Conservation (phyloP, 1,140 invertebrate genomes). For the Eueides isabella region DNA sequence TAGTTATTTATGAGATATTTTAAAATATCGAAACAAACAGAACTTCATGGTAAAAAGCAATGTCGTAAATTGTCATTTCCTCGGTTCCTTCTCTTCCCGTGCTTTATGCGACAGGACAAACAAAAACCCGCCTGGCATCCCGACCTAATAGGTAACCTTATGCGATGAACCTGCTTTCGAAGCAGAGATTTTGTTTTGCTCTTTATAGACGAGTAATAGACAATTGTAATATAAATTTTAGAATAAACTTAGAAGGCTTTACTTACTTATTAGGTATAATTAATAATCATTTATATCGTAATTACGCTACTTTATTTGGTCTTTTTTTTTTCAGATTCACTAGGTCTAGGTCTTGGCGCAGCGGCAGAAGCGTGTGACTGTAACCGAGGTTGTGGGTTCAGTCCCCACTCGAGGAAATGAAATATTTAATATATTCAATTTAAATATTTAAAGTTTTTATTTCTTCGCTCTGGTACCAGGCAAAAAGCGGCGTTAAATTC, state of each 20-base stretch:
- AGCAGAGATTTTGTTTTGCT: slow-evolving; percentile 28
- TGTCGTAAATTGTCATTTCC: slow-evolving; percentile 24
- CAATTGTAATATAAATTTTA: slow-evolving; percentile 21
- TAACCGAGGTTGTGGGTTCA: no score
- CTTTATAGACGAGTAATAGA: slow-evolving; percentile 24
- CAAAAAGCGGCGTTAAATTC: no score
- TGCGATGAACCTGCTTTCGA: slow-evolving; percentile 53
- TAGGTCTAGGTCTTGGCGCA: no score
- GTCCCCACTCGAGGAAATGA: no score
- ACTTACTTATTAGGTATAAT: neutral
- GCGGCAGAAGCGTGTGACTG: no score
- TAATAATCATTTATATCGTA: no score
- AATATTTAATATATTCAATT: no score
- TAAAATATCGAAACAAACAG: neutral
- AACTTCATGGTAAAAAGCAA: slow-evolving; percentile 8
- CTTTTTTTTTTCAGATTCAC: no score
- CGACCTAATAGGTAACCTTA: slow-evolving; percentile 64
- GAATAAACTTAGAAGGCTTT: neutral
- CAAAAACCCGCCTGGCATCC: slow-evolving; percentile 58
- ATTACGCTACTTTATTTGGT: no score
- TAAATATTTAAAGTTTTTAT: no score
- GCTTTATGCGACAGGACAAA: slow-evolving; percentile 45
- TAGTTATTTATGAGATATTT: neutral
- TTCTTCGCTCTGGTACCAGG: no score
- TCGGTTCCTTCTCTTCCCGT: slow-evolving; percentile 28